Percentiles rank a stretch among this genome's conserved stretches.
These are phyloP conservation scores for Macrotis lagotis DNA, from an alignment of 2,113 vertebrate species.

Conservation along the genomic window DNA sequence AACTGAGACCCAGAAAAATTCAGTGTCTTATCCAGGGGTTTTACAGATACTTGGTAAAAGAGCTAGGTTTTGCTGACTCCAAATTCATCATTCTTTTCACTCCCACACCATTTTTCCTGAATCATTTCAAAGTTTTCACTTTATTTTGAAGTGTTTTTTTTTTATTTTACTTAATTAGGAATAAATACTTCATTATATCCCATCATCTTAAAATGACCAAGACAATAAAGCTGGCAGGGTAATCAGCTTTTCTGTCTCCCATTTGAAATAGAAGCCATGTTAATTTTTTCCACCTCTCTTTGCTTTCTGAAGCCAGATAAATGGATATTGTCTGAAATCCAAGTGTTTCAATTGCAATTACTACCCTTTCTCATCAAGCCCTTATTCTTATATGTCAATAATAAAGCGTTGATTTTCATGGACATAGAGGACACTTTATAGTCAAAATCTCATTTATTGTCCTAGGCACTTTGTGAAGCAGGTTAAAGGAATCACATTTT, in stretches of 20 bases:
- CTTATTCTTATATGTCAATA: background rate
- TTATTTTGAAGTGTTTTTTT: background rate
- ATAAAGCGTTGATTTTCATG: background rate
- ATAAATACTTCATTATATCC: slow-evolving; percentile 5
- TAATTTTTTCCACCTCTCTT: slow-evolving; percentile 43
- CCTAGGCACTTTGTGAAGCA: slow-evolving; percentile 28
- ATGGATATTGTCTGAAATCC: slow-evolving; percentile 37
- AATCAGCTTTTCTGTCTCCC: background rate
- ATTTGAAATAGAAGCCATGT: slow-evolving; percentile 38
- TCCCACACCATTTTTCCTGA: background rate
- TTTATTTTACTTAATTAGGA: slow-evolving; percentile 32
- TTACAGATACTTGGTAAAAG: background rate
- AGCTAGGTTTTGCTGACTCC: background rate
- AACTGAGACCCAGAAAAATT: background rate
- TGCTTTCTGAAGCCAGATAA: slow-evolving; percentile 44
- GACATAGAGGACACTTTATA: background rate
- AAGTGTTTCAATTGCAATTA: slow-evolving; percentile 50
- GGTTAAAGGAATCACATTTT: slow-evolving; percentile 44
- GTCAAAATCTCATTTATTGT: background rate
- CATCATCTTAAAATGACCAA: slow-evolving; percentile 8
- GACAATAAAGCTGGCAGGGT: slow-evolving; percentile 13
- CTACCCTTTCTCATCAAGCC: slow-evolving; percentile 38
- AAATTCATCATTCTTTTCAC: background rate
- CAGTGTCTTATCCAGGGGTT: background rate
- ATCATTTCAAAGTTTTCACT: background rate